Evolutionary conservation across 2,888 invertebrate species (phyloP).

Genomic region (Nomada ferruginata): DNA sequence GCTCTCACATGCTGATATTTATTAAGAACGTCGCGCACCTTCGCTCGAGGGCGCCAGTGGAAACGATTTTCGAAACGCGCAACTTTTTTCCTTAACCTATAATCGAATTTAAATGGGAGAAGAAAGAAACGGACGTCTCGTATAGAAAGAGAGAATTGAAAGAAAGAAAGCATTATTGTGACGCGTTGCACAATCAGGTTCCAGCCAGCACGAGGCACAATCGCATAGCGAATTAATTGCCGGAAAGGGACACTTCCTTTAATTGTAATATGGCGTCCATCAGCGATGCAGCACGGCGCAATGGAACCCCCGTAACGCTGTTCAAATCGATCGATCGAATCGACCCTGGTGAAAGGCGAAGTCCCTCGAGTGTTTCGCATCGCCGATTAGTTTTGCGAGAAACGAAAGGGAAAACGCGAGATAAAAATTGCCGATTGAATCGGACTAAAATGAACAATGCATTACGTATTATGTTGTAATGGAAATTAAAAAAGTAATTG

Average conservation of each 20-base stretch:
- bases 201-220: constrained; percentile 16
- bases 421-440: too few relatives aligned
- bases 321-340: constrained; percentile 47
- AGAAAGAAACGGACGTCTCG: not conserved
- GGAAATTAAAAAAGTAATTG: too few relatives aligned
- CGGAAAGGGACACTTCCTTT: constrained; percentile 57
- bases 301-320: constrained; percentile 32
- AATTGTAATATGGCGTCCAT: constrained; percentile 47
- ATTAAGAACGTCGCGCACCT: constrained; percentile 31
- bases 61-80: too few relatives aligned
- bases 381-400: not conserved
- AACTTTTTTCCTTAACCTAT: too few relatives aligned
- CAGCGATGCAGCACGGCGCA: constrained; percentile 21
- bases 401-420: too few relatives aligned
- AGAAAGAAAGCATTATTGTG: not conserved
- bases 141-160: not conserved
- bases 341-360: constrained; percentile 47
- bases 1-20: constrained; percentile 6
- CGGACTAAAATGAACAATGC: too few relatives aligned
- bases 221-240: constrained; percentile 40
- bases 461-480: too few relatives aligned
- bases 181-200: constrained; percentile 5
- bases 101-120: too few relatives aligned
- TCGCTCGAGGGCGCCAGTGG: not conserved
- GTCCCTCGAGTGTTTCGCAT: not conserved